Percentiles rank a stretch among this genome's conserved stretches.
Conservation (phyloP, 2,113 vertebrate species). For the Oncorhynchus gorbuscha region DNA sequence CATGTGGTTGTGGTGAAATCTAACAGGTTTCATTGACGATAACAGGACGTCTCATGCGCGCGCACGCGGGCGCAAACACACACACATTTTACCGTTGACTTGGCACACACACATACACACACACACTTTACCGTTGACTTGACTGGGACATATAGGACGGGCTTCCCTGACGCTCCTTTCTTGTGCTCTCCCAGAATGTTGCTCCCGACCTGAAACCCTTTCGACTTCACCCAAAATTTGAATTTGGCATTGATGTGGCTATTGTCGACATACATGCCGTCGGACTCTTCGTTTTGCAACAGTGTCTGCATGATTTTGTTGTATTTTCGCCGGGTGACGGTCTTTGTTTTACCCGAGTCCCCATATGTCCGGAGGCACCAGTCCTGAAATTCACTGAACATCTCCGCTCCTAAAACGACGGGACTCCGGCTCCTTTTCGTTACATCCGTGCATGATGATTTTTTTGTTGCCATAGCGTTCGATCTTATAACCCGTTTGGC, state of each 20-base stretch:
- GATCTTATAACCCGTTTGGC: conserved; percentile 45
- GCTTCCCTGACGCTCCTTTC: conserved; percentile 81
- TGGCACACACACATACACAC: conserved; percentile 60
- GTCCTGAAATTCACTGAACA: conserved; percentile 96
- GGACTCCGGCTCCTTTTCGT: conserved; percentile 84
- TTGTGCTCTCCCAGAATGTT: conserved; percentile 79
- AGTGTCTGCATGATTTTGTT: conserved; percentile 83
- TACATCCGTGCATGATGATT: conserved; percentile 75
- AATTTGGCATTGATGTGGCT: conserved; percentile 94
- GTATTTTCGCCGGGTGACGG: conserved; percentile 94
- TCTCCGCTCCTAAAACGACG: conserved; percentile 88
- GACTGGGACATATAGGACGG: conserved; percentile 93
- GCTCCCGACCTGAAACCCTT: conserved; percentile 83
- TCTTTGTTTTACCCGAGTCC: conserved; percentile 97
- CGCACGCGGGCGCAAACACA: conserved; percentile 39
- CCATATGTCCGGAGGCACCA: conserved; percentile 97
- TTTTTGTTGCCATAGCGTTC: conserved; percentile 75
- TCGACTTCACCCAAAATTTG: conserved; percentile 98
- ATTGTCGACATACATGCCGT: conserved; percentile 78
- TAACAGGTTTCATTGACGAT: conserved; percentile 51
- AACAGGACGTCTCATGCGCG: conserved; percentile 51
- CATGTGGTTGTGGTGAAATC: conserved; percentile 25
- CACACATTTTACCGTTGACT: conserved; percentile 83
- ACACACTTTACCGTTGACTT: conserved; percentile 87
- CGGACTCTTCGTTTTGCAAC: conserved; percentile 78